Percentiles rank a stretch among this genome's conserved stretches.
phyloP scores from a whole-genome alignment of 2,888 invertebrate species.

The Eristalis arbustorum region DNA sequence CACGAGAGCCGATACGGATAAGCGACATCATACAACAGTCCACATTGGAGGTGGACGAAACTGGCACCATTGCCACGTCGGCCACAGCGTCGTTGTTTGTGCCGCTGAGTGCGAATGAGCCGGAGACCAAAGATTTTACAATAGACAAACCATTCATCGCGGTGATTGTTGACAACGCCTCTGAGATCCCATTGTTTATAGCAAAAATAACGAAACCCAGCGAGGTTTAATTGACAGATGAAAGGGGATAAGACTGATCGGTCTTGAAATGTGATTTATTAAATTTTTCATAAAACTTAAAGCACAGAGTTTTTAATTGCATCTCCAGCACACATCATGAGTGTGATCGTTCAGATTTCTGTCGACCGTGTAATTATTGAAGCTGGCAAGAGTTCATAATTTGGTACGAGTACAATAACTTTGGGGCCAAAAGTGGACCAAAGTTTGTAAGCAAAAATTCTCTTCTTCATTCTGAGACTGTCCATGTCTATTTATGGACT shows the following conservation, averaged over 20 bases:
- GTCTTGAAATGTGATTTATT: neutral
- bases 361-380: no score
- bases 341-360: no score
- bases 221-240: neutral
- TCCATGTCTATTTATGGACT: no score
- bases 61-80: conserved; percentile 81
- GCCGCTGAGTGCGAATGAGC: conserved; percentile 78
- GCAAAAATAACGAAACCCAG: conserved; percentile 81
- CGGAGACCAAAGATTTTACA: conserved; percentile 8
- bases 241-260: neutral
- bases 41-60: conserved; percentile 81
- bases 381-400: no score
- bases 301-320: no score
- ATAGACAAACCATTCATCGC: conserved; percentile 81
- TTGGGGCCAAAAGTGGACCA: no score
- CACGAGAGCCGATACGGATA: conserved; percentile 74
- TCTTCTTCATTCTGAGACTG: no score
- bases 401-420: no score
- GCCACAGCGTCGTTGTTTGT: conserved; percentile 81
- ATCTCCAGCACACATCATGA: no score
- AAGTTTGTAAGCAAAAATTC: no score
- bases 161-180: conserved; percentile 81
- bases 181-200: conserved; percentile 81
- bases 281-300: neutral
- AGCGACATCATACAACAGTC: conserved; percentile 81